These are phyloP conservation scores for Actinostola sp. DNA, from an alignment of 92 coral and sea anemone genomes.

Conservation along the genomic window DNA sequence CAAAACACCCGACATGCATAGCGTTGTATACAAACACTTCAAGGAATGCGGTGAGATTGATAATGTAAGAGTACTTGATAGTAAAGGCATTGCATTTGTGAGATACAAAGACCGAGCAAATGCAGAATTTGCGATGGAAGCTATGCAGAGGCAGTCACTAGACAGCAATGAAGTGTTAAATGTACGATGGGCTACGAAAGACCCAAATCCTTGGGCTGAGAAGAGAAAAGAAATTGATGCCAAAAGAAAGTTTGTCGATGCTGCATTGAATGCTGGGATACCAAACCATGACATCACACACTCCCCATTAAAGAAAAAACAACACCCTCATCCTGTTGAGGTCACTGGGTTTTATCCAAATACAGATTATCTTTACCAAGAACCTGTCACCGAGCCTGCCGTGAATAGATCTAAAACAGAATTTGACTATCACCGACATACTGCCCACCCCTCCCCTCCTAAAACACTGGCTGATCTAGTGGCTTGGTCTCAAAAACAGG, in stretches of 20 bases:
- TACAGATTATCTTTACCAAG: constrained; percentile 70
- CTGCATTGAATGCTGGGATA: constrained; percentile 25
- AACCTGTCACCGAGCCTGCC: no score
- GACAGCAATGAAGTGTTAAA: constrained; percentile 70
- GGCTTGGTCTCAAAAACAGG: constrained; percentile 84
- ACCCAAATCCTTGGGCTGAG: constrained; percentile 80
- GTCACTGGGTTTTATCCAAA: constrained; percentile 76
- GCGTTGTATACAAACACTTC: constrained; percentile 67
- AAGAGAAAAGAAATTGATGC: constrained; percentile 49
- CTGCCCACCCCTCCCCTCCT: constrained; percentile 56
- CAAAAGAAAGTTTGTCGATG: constrained; percentile 50
- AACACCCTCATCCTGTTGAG: constrained; percentile 14
- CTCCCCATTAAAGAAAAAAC: constrained; percentile 30
- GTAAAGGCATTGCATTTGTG: constrained; percentile 81
- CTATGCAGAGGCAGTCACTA: constrained; percentile 81
- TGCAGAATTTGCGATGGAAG: constrained; percentile 87
- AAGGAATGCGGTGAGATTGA: constrained; percentile 83
- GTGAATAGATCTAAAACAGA: constrained; percentile 1
- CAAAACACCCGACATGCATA: constrained; percentile 51
- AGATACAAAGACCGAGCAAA: constrained; percentile 73
- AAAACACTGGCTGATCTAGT: constrained; percentile 78
- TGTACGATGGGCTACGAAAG: constrained; percentile 82
- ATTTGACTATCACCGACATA: constrained; percentile 2
- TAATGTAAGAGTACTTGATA: constrained; percentile 64
- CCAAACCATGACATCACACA: background rate